phyloP scores from a whole-genome alignment of 2,797 vertebrate species.

The Argya squamiceps region DNA sequence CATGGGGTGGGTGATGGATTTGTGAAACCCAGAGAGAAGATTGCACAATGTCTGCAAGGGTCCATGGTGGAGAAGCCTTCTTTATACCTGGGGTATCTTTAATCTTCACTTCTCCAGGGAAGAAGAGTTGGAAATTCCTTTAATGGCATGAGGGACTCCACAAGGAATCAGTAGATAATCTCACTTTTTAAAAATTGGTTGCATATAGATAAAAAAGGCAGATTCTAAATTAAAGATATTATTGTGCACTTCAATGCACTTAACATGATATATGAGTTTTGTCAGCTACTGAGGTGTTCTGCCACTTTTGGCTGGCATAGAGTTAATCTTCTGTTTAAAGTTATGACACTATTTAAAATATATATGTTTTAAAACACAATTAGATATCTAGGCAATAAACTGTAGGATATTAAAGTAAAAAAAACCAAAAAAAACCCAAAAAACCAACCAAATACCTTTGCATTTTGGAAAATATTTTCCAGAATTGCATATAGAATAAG shows the following conservation, averaged over 20 bases:
- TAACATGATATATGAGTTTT: neutral
- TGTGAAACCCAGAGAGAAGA: too few relatives aligned
- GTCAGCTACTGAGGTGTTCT: neutral
- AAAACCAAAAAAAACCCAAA: rapidly evolving
- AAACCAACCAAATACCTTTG: neutral
- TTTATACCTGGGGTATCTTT: too few relatives aligned
- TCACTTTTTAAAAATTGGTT: neutral
- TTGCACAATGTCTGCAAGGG: too few relatives aligned
- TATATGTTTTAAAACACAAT: neutral
- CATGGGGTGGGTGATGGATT: too few relatives aligned
- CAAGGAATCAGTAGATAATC: neutral
- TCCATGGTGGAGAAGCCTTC: too few relatives aligned
- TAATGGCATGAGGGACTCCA: too few relatives aligned
- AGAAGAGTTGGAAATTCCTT: too few relatives aligned
- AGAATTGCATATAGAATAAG: neutral
- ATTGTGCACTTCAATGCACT: neutral
- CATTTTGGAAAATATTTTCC: neutral
- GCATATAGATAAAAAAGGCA: neutral
- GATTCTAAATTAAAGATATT: neutral
- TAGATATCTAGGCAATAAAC: neutral
- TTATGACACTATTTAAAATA: neutral
- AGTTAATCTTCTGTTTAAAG: neutral
- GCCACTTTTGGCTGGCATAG: neutral
- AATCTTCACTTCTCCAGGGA: too few relatives aligned
- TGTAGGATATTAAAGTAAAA: neutral